Percentiles rank a stretch among this genome's conserved stretches.
Conservation (phyloP, 2,888 invertebrate species). For the Apodemia mormo region DNA sequence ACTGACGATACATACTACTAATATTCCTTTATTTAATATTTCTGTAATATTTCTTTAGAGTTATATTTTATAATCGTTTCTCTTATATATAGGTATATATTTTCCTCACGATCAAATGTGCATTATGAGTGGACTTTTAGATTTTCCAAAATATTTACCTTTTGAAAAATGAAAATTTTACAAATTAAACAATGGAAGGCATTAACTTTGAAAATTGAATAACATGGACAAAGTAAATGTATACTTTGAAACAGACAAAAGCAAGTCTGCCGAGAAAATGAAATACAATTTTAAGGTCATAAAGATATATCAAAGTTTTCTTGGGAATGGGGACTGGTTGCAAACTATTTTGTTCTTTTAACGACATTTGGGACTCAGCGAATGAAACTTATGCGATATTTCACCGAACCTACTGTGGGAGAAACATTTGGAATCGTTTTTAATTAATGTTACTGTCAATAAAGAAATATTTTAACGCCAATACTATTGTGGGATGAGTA, state of each 20-base stretch:
- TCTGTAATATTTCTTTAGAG: too few relatives aligned
- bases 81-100: too few relatives aligned
- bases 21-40: too few relatives aligned
- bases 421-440: conserved; percentile 21
- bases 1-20: too few relatives aligned
- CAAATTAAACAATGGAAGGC: not conserved
- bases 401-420: conserved; percentile 27
- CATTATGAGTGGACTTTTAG: too few relatives aligned
- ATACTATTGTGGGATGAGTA: not conserved
- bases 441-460: conserved; percentile 21
- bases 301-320: conserved; percentile 24
- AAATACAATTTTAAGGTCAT: conserved; percentile 23
- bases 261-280: conserved; percentile 16
- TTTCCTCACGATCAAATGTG: too few relatives aligned
- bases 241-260: conserved; percentile 14
- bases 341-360: conserved; percentile 29
- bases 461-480: not conserved
- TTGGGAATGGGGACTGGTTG: conserved; percentile 20
- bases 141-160: too few relatives aligned
- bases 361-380: conserved; percentile 32
- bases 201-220: not conserved
- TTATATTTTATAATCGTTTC: too few relatives aligned
- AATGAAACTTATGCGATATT: conserved; percentile 30
- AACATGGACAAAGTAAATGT: not conserved
- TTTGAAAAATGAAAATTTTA: too few relatives aligned